Base-by-base conservation (phyloP, 2,113 vertebrate genomes). In the Pelmatolapia mariae region DNA sequence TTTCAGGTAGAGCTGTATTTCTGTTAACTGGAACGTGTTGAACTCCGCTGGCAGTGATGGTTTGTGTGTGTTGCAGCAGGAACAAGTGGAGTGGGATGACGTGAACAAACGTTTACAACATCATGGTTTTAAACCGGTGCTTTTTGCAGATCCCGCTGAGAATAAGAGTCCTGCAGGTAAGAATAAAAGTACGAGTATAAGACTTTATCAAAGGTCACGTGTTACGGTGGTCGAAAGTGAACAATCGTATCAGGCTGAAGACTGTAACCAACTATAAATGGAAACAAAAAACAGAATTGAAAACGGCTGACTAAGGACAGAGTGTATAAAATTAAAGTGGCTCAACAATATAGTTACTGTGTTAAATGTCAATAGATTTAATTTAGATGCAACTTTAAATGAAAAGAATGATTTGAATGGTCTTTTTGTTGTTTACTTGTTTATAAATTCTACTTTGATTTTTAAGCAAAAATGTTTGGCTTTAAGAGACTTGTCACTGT, bases 21-120 rank as follows among this genome's bases (percentile, higher is more conserved):
- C 4, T 76, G 18, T 76, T 19, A 0, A 12, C 71, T 50, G 43
- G 0, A 5, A 31, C 12, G 10, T 7, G 22, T 13, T 22, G 8
- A 33, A 8, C 11, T 38, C 19, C 1, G 15, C 43, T 47, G 16
- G 15, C 13, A 24, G 54, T 78, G 54, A 52, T n/a, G 38, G 5
- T 59, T 31, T 63, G 10, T 80, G 40, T 50, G 10, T 82, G 5
- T 50, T 89, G 29, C 91, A 97, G 96, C 88, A 92, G 93, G 98
- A 98, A 84, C 96, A 96, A 94, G 91, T 92, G 10, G 97, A 98
- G 71, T 99, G 98, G 98, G 96, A 97, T 6, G 91, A 82, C 5
- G 76, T 98, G 71, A 99, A 98, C 82, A 93, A 94, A 45, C 82
- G 97, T 0, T 91, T 99, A 84, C 91, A 94, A 92, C 95, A 68